Percentiles rank a stretch among this genome's conserved stretches.
Conservation (phyloP, 2,113 vertebrate species). For the Taxidea taxus region DNA sequence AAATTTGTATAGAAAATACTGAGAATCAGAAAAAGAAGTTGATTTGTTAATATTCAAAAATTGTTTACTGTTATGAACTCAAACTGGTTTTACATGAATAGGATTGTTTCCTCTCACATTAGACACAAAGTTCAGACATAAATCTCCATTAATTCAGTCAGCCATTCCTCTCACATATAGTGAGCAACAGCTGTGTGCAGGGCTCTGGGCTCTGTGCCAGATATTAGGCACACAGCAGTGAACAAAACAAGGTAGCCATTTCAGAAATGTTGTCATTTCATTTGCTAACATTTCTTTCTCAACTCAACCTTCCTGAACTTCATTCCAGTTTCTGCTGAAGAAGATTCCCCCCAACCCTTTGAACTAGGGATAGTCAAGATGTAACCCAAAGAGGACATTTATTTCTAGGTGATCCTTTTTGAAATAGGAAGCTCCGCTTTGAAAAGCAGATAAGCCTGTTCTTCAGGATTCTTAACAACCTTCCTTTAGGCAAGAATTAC, state of each 20-base stretch:
- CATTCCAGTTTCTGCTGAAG: neutral
- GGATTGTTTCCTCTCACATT: neutral
- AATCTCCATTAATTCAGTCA: neutral
- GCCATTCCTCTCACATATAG: neutral
- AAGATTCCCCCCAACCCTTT: neutral
- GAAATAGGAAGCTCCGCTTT: neutral
- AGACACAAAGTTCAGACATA: neutral
- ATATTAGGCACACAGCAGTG: neutral
- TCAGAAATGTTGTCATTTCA: neutral
- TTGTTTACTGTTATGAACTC: neutral
- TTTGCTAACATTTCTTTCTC: neutral
- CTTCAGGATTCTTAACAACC: constrained; percentile 42
- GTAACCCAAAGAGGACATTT: neutral
- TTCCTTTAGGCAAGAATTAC: constrained; percentile 33
- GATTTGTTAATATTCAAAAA: constrained; percentile 1
- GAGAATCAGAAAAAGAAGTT: constrained; percentile 54
- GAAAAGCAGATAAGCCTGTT: constrained; percentile 38
- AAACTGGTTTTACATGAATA: neutral
- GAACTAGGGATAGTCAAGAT: neutral
- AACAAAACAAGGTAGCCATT: neutral
- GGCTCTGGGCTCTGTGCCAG: neutral
- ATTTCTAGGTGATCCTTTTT: neutral
- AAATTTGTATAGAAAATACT: constrained; percentile 89
- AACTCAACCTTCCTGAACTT: neutral
- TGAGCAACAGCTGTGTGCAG: neutral